phyloP scores from a whole-genome alignment of 2,888 invertebrate species.

The Drosophila differens region DNA sequence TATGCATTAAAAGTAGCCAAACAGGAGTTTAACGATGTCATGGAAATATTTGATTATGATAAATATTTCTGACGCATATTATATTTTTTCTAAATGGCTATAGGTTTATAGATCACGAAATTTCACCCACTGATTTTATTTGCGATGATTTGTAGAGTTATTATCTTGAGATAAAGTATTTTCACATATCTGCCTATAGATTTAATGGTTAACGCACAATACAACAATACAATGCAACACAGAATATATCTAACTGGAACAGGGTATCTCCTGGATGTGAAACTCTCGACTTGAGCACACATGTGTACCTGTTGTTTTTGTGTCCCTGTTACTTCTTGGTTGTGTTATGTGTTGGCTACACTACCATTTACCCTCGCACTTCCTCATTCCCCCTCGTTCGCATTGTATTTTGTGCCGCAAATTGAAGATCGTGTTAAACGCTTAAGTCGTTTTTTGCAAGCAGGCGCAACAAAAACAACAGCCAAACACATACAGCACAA shows the following conservation, averaged over 20 bases:
- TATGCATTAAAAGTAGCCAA: neutral
- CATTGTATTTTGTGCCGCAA: constrained; percentile 67
- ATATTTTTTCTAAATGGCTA: neutral
- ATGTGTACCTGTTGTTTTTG: constrained; percentile 25
- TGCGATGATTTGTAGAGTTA: neutral
- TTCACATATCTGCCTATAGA: neutral
- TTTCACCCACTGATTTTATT: neutral
- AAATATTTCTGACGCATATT: neutral
- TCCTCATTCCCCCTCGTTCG: constrained; percentile 20
- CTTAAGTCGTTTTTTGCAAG: constrained; percentile 64
- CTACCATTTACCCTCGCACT: constrained; percentile 13
- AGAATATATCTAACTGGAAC: neutral
- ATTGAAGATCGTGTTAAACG: constrained; percentile 82
- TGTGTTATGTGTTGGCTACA: constrained; percentile 42
- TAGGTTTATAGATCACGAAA: neutral
- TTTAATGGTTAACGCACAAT: neutral
- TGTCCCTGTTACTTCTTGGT: constrained; percentile 14
- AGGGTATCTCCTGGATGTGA: neutral
- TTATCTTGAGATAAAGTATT: neutral
- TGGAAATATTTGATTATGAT: neutral
- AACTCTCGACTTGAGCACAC: too few species aligned
- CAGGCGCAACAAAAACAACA: constrained; percentile 20
- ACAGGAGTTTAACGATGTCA: neutral
- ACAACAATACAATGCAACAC: neutral
- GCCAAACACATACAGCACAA: constrained; percentile 65